These are phyloP conservation scores for Tetramorium parvispinum DNA, from an alignment of 1,140 invertebrate species.

Conservation along the genomic window DNA sequence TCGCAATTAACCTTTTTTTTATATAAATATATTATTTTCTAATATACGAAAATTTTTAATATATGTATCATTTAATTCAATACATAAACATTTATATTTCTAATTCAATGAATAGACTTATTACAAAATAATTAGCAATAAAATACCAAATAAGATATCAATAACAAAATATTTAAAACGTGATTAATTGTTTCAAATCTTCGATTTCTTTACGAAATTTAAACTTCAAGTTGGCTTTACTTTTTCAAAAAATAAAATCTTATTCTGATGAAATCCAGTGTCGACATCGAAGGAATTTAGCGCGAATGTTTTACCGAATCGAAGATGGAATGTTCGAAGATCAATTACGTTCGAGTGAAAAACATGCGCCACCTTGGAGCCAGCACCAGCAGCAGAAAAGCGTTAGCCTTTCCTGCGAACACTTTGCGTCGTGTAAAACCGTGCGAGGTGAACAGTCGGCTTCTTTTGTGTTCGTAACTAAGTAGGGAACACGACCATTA, in stretches of 20 bases:
- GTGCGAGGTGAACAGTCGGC: neutral
- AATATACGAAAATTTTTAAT: neutral
- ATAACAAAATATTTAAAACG: neutral
- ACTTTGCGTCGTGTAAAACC: neutral
- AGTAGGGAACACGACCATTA: slow-evolving; percentile 28
- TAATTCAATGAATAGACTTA: neutral
- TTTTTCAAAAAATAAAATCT: neutral
- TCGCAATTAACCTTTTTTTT: neutral
- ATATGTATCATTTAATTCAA: neutral
- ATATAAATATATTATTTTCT: neutral
- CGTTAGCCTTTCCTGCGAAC: neutral
- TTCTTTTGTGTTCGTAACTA: neutral
- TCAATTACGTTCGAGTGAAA: neutral
- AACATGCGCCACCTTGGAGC: neutral
- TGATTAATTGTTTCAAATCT: neutral
- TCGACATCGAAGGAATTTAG: neutral
- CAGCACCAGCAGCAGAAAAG: neutral
- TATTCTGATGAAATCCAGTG: neutral
- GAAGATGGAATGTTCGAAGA: neutral
- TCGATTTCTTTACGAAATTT: neutral
- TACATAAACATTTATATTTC: neutral
- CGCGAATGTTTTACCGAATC: no score
- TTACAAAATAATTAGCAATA: neutral
- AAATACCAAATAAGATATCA: neutral
- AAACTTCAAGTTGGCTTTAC: neutral